A percentile compares a stretch with the other conserved stretches of the same genome.
Conservation (phyloP, 2,113 vertebrate species). For the Sylvietta virens region DNA sequence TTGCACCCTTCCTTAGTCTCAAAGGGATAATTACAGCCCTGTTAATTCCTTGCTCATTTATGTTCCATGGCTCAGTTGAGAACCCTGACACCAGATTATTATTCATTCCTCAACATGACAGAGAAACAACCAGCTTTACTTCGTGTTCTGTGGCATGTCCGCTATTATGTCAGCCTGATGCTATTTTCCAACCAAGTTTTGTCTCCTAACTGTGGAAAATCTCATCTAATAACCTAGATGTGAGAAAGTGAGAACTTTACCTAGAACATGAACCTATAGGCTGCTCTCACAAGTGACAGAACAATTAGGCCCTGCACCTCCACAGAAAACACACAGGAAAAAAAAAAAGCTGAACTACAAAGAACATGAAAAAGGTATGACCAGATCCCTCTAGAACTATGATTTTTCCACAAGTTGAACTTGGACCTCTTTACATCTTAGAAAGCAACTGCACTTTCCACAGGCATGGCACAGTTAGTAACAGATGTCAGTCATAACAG, state of each 20-base stretch:
- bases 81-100: constrained; percentile 23
- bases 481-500: background rate
- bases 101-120: background rate
- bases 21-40: constrained; percentile 8
- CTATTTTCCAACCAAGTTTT: background rate
- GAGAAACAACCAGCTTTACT: background rate
- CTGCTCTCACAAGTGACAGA: background rate
- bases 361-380: background rate
- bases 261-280: background rate
- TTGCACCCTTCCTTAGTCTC: background rate
- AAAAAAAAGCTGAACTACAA: background rate
- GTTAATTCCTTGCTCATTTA: background rate
- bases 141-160: background rate
- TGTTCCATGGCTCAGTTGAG: background rate
- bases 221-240: background rate
- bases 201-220: background rate
- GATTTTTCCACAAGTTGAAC: background rate
- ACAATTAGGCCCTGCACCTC: background rate
- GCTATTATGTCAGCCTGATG: background rate
- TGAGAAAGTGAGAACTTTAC: background rate
- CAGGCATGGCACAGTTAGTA: background rate
- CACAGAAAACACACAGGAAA: background rate
- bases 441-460: background rate
- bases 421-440: background rate
- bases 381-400: background rate